Base-by-base conservation (phyloP, 53 echinoderm and acorn worm species). In the Holothuria leucospilota region DNA sequence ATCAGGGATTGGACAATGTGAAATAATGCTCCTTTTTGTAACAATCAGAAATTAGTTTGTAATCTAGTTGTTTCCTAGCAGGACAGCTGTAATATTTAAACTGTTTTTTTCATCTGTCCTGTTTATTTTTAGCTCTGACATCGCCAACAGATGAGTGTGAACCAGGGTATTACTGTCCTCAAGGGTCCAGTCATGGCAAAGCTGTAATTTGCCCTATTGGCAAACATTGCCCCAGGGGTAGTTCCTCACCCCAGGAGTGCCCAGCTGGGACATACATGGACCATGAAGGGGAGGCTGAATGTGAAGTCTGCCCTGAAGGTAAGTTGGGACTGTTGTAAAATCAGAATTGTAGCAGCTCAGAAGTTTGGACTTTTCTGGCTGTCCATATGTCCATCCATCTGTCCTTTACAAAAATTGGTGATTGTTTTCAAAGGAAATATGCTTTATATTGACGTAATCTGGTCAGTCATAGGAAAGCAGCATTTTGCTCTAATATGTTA, bases 291-390 rank as follows among this genome's bases (percentile, higher is more conserved):
- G 95, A 90, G 65, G 62, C 90, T 24, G 86, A 91, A 69, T 98
- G 99, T 78, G 85, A 91, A 26, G 77, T 92, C 26, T 98, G 99
- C 51, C 95, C 99, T 20, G 99, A 98, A 92, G 99, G 99, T 98
- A 62, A 63, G 41, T 64, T 56, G 56, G 56, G 56, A 56, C 0
- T 56, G 56, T 15, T 56, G 1, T 56, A 18, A 16, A 18, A 16
- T 56, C 1, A 56, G 2, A 16, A 16, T 16, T 56, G 18, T 16
- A 56, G 56, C 15, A 56, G 56, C 1, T 56, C 18, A 18, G 9
- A 56, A 56, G 56, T 56, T 56, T 56, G 4, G 2, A 7, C 46
- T 46, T 46, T 46, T 56, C 52, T 52, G 52, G 4, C 52, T 2
- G 15, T 52, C 52, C 52, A 52, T 52, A 6, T 11, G 15, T 52